Percentiles rank a stretch among this genome's conserved stretches.
Conservation (phyloP, 2,888 invertebrate genomes). For the Drosophila fulvimacula region DNA sequence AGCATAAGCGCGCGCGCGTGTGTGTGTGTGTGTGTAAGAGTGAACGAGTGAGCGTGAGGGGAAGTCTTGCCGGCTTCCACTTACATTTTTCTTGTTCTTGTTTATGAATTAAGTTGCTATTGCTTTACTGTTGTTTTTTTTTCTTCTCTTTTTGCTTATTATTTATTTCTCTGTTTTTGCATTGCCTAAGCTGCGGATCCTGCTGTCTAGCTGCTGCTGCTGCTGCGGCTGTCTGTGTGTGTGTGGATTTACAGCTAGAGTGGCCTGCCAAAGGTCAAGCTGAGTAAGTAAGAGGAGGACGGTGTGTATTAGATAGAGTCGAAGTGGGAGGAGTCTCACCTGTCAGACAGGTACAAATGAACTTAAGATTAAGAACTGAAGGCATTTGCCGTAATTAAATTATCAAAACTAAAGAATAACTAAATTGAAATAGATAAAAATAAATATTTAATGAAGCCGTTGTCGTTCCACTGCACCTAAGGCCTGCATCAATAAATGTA, state of each 20-base stretch:
- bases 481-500: not conserved
- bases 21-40: conserved; percentile 12
- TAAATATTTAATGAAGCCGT: not conserved
- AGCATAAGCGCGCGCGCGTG: not conserved
- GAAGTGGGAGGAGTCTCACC: conserved; percentile 5
- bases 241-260: conserved; percentile 30
- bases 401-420: not conserved
- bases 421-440: not conserved
- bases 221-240: conserved; percentile 11
- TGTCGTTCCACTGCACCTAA: not conserved
- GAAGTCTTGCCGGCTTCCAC: conserved; percentile 40
- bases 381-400: not conserved
- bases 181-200: conserved; percentile 16
- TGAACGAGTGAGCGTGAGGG: conserved; percentile 25
- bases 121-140: conserved; percentile 3
- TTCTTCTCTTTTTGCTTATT: conserved; percentile 3
- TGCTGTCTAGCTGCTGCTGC: conserved; percentile 53
- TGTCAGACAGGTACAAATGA: conserved; percentile 1
- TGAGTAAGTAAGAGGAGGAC: not conserved
- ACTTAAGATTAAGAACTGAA: conserved; percentile 3
- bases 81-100: conserved; percentile 28
- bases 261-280: conserved; percentile 54
- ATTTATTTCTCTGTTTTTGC: conserved; percentile 15
- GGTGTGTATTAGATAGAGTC: not conserved
- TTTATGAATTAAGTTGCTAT: conserved; percentile 49